Evolutionary conservation across 2,888 invertebrate genomes (phyloP).

Genomic region (Epinotia demarniana): DNA sequence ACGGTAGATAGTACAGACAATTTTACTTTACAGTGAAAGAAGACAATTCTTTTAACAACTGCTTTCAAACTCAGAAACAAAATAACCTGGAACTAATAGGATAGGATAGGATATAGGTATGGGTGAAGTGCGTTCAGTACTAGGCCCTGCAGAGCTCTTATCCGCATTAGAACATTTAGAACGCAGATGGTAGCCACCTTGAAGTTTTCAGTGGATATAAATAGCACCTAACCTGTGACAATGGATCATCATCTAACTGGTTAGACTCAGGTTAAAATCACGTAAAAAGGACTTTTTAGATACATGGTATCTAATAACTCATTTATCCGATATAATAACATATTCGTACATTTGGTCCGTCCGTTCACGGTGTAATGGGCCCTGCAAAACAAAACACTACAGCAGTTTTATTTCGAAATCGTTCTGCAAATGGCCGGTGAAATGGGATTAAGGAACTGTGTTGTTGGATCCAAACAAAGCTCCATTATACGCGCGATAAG

Average conservation of each 20-base stretch:
- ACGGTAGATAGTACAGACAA: neutral
- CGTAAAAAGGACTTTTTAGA: neutral
- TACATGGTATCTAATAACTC: neutral
- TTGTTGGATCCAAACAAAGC: constrained; percentile 51
- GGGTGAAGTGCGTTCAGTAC: too few species aligned
- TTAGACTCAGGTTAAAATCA: too few species aligned
- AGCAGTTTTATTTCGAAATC: constrained; percentile 55
- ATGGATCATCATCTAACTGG: too few species aligned
- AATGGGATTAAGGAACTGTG: constrained; percentile 64
- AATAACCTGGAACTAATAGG: neutral
- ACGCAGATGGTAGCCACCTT: too few species aligned
- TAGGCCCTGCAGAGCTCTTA: too few species aligned
- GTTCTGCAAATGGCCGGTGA: constrained; percentile 60
- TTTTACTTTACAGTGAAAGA: neutral
- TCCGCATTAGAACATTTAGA: too few species aligned
- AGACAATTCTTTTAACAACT: neutral
- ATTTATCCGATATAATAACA: neutral
- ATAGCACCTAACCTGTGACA: too few species aligned
- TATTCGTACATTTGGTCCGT: neutral
- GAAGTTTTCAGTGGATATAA: too few species aligned
- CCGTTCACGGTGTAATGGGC: constrained; percentile 38
- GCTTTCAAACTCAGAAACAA: neutral
- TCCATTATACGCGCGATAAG: constrained; percentile 58
- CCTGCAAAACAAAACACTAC: constrained; percentile 48
- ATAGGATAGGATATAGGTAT: neutral